Percentiles rank a stretch among this genome's conserved stretches.
These are phyloP conservation scores for Dasysyrphus albostriatus DNA, from an alignment of 2,888 invertebrate genomes.

Conservation along the genomic window DNA sequence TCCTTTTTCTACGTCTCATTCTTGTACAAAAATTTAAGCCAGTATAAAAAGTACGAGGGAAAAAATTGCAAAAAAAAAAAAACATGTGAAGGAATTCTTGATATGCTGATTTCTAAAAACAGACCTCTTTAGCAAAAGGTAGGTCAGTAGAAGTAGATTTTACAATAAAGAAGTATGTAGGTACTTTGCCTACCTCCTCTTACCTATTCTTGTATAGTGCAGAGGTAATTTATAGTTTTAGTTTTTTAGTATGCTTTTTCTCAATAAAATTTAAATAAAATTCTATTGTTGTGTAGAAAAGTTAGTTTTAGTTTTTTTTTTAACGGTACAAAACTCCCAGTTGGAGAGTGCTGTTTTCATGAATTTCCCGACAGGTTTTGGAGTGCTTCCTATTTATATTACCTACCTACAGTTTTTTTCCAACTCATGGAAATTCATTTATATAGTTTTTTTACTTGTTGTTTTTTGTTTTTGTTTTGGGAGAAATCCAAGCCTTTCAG, in stretches of 20 bases:
- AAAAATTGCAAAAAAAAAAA: not conserved
- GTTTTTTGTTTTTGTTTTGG: constrained; percentile 2
- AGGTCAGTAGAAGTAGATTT: constrained; percentile 25
- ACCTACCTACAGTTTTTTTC: not conserved
- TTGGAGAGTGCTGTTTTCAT: constrained; percentile 35
- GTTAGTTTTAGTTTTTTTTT: constrained; percentile 14
- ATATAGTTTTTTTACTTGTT: constrained; percentile 11
- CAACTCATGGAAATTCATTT: constrained; percentile 12
- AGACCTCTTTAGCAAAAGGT: constrained; percentile 19
- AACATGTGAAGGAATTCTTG: constrained; percentile 5
- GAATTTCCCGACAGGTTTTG: constrained; percentile 43
- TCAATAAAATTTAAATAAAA: constrained; percentile 51
- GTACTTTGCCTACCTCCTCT: too few species aligned
- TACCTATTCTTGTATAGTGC: not conserved
- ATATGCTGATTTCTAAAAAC: constrained; percentile 23
- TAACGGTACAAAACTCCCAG: not conserved
- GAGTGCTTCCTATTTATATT: constrained; percentile 36
- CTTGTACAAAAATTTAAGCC: not conserved
- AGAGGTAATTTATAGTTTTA: constrained; percentile 52
- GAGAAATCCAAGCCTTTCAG: not conserved
- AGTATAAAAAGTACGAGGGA: not conserved
- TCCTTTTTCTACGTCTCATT: not conserved
- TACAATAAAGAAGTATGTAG: too few species aligned
- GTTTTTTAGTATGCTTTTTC: constrained; percentile 20
- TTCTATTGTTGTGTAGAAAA: constrained; percentile 11